Percentiles rank a stretch among this genome's conserved stretches.
phyloP scores from a whole-genome alignment of 2,888 invertebrate species.

The Epirrhoe alternata region DNA sequence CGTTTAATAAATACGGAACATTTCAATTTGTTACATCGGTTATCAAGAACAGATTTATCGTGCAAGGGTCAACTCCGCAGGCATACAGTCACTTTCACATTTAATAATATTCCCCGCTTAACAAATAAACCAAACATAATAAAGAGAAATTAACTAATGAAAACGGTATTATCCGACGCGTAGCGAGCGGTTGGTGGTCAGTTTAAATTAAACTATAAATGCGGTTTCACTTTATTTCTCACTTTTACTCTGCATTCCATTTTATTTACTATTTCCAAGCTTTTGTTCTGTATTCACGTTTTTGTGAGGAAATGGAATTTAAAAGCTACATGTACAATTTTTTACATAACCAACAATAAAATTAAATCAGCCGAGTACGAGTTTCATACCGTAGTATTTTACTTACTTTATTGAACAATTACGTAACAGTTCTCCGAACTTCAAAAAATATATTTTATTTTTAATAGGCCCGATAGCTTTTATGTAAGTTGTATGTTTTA shows the following conservation, averaged over 20 bases:
- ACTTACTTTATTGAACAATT: too few species aligned
- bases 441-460: too few species aligned
- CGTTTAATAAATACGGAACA: too few species aligned
- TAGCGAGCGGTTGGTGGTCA: slow-evolving; percentile 2
- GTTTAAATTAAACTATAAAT: slow-evolving; percentile 5
- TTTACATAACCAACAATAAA: too few species aligned
- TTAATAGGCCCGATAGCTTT: too few species aligned
- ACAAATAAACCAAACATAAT: neutral
- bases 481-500: too few species aligned
- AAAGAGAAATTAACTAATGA: slow-evolving; percentile 10
- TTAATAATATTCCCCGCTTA: neutral
- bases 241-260: neutral
- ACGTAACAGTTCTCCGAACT: too few species aligned
- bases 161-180: neutral
- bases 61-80: too few species aligned
- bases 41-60: too few species aligned
- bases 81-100: neutral
- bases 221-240: slow-evolving; percentile 1
- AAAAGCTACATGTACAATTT: neutral
- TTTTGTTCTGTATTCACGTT: neutral
- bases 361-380: too few species aligned
- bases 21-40: too few species aligned
- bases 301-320: neutral
- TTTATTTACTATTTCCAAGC: neutral
- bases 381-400: too few species aligned